A percentile compares a stretch with the other conserved stretches of the same genome.
phyloP scores from a whole-genome alignment of 2,888 invertebrate genomes.

The Polyommatus iphigenia region DNA sequence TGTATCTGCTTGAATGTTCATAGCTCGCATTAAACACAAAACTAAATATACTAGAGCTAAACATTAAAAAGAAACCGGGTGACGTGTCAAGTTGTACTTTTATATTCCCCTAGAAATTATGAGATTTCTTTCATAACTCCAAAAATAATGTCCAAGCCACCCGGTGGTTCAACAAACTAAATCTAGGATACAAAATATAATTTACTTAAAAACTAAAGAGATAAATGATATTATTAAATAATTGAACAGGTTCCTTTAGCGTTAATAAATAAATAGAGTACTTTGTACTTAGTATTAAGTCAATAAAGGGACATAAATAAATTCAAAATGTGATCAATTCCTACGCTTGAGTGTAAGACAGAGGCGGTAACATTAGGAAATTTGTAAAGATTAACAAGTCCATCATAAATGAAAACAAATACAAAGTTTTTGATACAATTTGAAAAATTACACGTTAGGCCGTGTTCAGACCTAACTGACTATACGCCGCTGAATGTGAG shows the following conservation, averaged over 20 bases:
- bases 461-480: too few species aligned
- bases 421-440: too few species aligned
- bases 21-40: not conserved
- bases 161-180: not conserved
- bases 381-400: not conserved
- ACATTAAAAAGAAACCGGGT: not conserved
- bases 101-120: too few species aligned
- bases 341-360: not conserved
- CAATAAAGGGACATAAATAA: not conserved
- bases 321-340: not conserved
- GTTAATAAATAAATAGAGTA: slow-evolving; percentile 12
- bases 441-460: too few species aligned
- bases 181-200: not conserved
- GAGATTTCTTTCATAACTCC: too few species aligned
- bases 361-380: not conserved
- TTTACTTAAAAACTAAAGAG: slow-evolving; percentile 1
- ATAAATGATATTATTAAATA: slow-evolving; percentile 26
- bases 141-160: not conserved
- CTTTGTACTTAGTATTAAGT: not conserved
- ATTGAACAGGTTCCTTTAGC: slow-evolving; percentile 18
- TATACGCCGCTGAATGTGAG: too few species aligned
- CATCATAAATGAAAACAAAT: too few species aligned
- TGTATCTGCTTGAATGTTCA: not conserved
- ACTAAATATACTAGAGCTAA: too few species aligned
- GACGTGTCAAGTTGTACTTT: not conserved